A percentile compares a stretch with the other conserved stretches of the same genome.
These are phyloP conservation scores for Ophraella communa DNA, from an alignment of 2,888 invertebrate genomes.

Conservation along the genomic window DNA sequence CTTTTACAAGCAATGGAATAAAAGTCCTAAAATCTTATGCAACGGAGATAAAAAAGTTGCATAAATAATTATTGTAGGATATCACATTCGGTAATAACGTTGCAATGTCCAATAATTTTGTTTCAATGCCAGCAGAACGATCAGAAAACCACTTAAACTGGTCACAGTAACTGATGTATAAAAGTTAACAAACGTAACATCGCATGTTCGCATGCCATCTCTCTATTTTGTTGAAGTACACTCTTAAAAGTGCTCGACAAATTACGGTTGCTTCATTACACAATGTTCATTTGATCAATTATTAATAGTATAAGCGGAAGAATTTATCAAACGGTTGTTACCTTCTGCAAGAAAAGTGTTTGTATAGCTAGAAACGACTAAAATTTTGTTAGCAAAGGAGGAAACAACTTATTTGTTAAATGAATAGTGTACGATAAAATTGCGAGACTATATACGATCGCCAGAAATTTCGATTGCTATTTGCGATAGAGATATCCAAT, in stretches of 20 bases:
- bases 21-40: too few species aligned
- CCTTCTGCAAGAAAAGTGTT: background rate
- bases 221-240: slow-evolving; percentile 35
- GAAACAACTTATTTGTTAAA: too few species aligned
- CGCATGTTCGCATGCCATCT: slow-evolving; percentile 47
- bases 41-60: too few species aligned
- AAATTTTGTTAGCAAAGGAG: too few species aligned
- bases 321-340: background rate
- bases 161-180: slow-evolving; percentile 1
- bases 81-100: background rate
- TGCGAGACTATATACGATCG: slow-evolving; percentile 42
- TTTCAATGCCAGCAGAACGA: background rate
- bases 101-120: background rate
- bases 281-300: background rate
- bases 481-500: slow-evolving; percentile 53
- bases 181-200: slow-evolving; percentile 34
- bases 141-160: slow-evolving; percentile 2
- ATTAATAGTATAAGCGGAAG: background rate
- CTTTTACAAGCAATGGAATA: too few species aligned
- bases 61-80: background rate
- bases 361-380: too few species aligned
- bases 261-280: background rate
- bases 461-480: slow-evolving; percentile 50
- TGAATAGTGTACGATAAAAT: slow-evolving; percentile 36
- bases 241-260: background rate